Conservation (phyloP, 1,140 invertebrate genomes). For the Galleria mellonella region DNA sequence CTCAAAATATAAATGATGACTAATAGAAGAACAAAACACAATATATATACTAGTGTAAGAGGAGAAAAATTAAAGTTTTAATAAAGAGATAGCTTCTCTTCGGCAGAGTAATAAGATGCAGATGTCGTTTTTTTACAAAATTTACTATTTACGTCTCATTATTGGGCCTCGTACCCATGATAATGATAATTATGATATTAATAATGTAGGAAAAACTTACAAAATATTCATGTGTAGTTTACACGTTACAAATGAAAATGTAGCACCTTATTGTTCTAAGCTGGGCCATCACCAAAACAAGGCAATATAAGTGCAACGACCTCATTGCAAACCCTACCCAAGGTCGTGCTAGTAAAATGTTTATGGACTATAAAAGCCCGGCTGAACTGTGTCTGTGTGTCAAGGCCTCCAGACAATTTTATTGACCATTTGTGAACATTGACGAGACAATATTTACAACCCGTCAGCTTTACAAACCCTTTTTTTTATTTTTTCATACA, state of each 20-base stretch:
- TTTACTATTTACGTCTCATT: no score
- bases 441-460: constrained; percentile 29
- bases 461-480: constrained; percentile 12
- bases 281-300: background rate
- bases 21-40: no score
- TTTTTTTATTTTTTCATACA: constrained; percentile 3
- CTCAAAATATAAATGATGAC: no score
- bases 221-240: no score
- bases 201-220: no score
- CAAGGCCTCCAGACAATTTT: constrained; percentile 64
- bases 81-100: no score
- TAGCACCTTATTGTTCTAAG: background rate
- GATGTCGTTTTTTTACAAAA: no score
- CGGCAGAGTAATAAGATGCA: no score
- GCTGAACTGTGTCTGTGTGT: constrained; percentile 66
- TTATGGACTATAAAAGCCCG: constrained; percentile 71
- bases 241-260: background rate
- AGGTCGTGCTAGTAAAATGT: constrained; percentile 72
- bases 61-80: no score
- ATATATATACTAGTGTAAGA: no score
- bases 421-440: constrained; percentile 32
- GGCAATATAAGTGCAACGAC: constrained; percentile 54
- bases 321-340: constrained; percentile 65
- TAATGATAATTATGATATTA: no score
- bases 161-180: no score